Percentiles rank a stretch among this genome's conserved stretches.
Conservation (phyloP, 2,888 invertebrate genomes). For the Unio pictorum region DNA sequence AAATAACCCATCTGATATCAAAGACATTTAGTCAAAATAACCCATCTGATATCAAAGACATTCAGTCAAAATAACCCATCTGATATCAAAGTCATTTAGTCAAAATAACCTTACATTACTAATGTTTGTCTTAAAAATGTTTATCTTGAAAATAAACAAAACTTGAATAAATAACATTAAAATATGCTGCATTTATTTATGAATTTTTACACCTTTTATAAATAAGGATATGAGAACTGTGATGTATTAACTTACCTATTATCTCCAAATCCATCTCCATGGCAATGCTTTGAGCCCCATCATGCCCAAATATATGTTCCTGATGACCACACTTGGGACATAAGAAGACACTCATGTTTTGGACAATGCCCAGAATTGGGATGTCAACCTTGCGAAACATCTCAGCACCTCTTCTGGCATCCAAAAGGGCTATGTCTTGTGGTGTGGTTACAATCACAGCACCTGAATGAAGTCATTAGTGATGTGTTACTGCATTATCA, state of each 20-base stretch:
- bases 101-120: no score
- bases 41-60: no score
- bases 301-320: slow-evolving; percentile 82
- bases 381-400: slow-evolving; percentile 86
- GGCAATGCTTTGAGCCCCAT: slow-evolving; percentile 75
- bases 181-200: neutral
- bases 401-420: slow-evolving; percentile 86
- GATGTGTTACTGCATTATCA: no score
- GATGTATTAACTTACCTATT: slow-evolving; percentile 73
- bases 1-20: no score
- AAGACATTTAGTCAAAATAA: no score
- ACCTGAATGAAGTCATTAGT: slow-evolving; percentile 73
- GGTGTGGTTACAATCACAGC: slow-evolving; percentile 94
- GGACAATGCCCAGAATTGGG: slow-evolving; percentile 85
- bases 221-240: neutral
- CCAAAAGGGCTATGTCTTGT: slow-evolving; percentile 88
- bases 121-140: no score
- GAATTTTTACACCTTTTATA: neutral
- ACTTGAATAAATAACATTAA: neutral
- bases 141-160: no score
- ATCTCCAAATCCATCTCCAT: slow-evolving; percentile 72
- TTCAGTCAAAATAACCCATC: no score
- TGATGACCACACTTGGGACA: slow-evolving; percentile 85
- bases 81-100: no score
- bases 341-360: slow-evolving; percentile 88